Conservation (phyloP, 2,888 invertebrate species). For the Escarpia spicata region DNA sequence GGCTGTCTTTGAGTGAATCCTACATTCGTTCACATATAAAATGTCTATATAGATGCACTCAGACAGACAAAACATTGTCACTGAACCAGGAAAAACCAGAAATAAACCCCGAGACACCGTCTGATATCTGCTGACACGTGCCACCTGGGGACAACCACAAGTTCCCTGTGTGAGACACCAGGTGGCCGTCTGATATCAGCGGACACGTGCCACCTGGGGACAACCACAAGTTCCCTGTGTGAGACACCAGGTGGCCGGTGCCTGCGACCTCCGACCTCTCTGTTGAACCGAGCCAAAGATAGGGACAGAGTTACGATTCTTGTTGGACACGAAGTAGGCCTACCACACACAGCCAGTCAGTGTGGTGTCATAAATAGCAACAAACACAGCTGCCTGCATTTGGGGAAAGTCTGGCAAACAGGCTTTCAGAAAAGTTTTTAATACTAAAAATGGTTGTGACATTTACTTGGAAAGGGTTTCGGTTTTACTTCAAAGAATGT, state of each 20-base stretch:
- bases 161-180: not conserved
- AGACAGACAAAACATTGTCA: not conserved
- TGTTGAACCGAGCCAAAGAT: not conserved
- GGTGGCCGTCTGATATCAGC: not conserved
- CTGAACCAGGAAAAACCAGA: not conserved
- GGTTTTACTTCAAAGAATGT: not conserved
- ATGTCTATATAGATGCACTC: not conserved
- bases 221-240: not conserved
- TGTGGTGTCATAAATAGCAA: not conserved
- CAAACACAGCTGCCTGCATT: not conserved
- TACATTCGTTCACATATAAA: no score
- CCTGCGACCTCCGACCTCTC: not conserved
- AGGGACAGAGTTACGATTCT: not conserved
- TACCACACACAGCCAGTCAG: not conserved
- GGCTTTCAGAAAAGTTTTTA: not conserved
- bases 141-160: not conserved
- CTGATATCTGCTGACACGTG: not conserved
- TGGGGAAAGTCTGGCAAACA: not conserved
- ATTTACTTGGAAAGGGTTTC: not conserved
- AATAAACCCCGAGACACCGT: not conserved
- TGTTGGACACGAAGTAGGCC: not conserved
- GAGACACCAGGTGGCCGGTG: conserved; percentile 8
- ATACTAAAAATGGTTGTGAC: not conserved
- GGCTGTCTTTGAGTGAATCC: no score
- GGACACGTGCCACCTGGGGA: not conserved